Base-by-base conservation (phyloP, 2,797 vertebrate genomes). In the Chelonia mydas region DNA sequence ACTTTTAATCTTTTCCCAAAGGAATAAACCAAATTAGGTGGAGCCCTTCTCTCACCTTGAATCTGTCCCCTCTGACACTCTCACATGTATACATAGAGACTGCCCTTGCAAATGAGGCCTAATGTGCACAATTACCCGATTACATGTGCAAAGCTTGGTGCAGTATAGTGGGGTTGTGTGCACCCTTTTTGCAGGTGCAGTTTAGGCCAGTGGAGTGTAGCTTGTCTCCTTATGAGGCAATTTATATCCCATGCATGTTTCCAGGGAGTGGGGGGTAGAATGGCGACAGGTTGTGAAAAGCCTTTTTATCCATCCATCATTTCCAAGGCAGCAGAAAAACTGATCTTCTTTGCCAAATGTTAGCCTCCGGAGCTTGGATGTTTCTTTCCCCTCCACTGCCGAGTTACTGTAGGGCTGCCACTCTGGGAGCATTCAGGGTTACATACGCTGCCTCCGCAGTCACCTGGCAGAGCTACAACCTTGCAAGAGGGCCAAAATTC, bases 381-480 rank as follows among this genome's bases (percentile, higher is more conserved):
- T 93, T 54, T 85, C 65, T 84, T 11, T 76, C 10, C 27, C 47
- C 83, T 68, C 59, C 37, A 37, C 47, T 55, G 92, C 0, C 0
- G 86, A 95, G 82, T 77, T 87, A 79, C 91, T 45, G 55, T 6
- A 41, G 49, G 74, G 19, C 74, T 84, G 81, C 25, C 3, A 1
- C 3, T 3, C 54, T 33, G 90, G 90, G 90, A 93, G 21, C 41
- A 65, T 61, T 91, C 88, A 72, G 84, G 55, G 55, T 80, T 91
- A 79, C 31, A n/a, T 65, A 61, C 77, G 83, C 81, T 81, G 41
- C 1, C 81, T 82, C 85, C 83, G 84, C 81, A 90, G 87, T 87
- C 3, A 12, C 88, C 91, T 97, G 93, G 95, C 91, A 95, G 76
- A 96, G 84, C 54, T 91, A 86, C 94, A 85, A 54, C n/a, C 41